Base-by-base conservation (phyloP, 23 tunicate genomes). In the Aplidium turbinatum region DNA sequence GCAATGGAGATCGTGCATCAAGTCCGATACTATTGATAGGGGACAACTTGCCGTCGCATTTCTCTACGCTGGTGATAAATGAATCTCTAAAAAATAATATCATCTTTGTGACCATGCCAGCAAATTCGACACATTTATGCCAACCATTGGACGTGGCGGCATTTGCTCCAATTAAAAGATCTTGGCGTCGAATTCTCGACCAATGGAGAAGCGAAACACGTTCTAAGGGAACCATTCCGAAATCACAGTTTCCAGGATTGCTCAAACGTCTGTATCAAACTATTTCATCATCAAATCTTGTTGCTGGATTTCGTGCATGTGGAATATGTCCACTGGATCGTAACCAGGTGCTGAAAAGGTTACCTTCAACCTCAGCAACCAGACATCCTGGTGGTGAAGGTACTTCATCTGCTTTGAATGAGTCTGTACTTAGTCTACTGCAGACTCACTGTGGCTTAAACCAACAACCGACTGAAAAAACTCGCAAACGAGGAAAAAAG, bases 121-220 rank as follows among this genome's bases (percentile, higher is more conserved):
- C 74, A 39, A 68, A 68, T 22, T 21, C 74, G 11, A 68, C 74
- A 4, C 74, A 68, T 22, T 45, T 68, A 19, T 45, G 54, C 31
- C 74, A 68, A 22, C 74, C 74, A 7, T 7, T 40, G 20, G 74
- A 68, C 31, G 74, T 68, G 5, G 74, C 74, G 6, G 74, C 21
- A 9, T 68, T 68, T 68, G 63, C 58, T 5, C 63, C 74, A 40
- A 20, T 39, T 4, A 68, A 68, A 24, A 32, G 55, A 68, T n/a
- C 31, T 6, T 68, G 74, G 74, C 29, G 55, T 5, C 16, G 29
- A 25, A 39, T 68, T 23, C 11, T 68, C 20, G 74, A 68, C 30
- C 6, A 39, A 5, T 68, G 74, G 74, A 40, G 74, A 39, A 68
- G 38, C 24, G 74, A 68, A 25, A 7, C 55, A 20, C 68, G 68